A percentile compares a stretch with the other conserved stretches of the same genome.
phyloP scores from a whole-genome alignment of 1,140 invertebrate species.

The Cydia strobilella region DNA sequence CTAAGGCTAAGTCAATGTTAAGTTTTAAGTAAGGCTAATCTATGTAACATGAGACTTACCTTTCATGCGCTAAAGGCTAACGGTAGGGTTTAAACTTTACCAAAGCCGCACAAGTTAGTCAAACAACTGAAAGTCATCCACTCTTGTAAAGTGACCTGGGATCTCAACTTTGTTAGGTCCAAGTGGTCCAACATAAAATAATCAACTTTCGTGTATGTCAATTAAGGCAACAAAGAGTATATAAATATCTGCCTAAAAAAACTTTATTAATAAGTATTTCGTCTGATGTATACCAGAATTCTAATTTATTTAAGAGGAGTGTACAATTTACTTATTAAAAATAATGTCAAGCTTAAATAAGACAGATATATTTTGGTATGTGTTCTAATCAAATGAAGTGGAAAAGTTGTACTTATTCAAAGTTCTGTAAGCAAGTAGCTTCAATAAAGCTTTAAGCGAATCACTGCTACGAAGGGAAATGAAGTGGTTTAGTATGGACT shows the following conservation, averaged over 20 bases:
- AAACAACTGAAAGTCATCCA: not conserved
- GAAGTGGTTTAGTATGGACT: constrained; percentile 9
- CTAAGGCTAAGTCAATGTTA: no score
- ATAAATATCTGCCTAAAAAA: no score
- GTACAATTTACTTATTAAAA: not conserved
- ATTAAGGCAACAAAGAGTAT: no score
- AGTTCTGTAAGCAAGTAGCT: not conserved
- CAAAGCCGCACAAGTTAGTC: not conserved
- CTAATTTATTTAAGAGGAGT: not conserved
- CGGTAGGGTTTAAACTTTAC: not conserved
- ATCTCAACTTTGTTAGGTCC: not conserved
- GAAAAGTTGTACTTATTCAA: not conserved
- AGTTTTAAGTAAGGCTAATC: not conserved
- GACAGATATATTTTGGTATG: not conserved
- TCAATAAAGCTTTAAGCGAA: not conserved
- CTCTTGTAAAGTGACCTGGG: not conserved
- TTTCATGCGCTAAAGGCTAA: not conserved
- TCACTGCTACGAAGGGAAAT: not conserved
- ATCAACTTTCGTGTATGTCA: not conserved
- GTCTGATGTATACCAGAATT: not conserved
- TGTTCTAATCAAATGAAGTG: constrained; percentile 16
- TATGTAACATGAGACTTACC: not conserved
- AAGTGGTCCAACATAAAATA: not conserved
- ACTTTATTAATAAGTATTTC: no score
- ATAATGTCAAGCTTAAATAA: not conserved